Percentiles rank a stretch among this genome's conserved stretches.
Conservation (phyloP, 2,113 vertebrate species). For the Vulpes ferrilata region DNA sequence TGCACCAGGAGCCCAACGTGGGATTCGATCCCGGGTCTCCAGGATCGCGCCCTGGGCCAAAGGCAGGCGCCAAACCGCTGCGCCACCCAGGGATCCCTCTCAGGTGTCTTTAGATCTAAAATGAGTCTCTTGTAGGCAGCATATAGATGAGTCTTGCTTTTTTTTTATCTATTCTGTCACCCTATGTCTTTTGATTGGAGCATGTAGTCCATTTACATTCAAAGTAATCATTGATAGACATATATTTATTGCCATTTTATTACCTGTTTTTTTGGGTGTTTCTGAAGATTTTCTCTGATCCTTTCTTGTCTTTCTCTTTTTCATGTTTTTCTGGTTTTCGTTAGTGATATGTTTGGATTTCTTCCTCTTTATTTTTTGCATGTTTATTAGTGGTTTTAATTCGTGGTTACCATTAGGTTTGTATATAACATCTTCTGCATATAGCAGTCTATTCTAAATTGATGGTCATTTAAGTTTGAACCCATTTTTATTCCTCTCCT, state of each 20-base stretch:
- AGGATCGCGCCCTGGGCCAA: no score
- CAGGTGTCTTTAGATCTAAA: neutral
- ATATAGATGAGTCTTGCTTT: neutral
- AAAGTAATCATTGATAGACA: neutral
- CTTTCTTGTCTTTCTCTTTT: neutral
- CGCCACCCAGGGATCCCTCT: no score
- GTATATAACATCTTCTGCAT: neutral
- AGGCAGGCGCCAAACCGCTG: no score
- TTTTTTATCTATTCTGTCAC: neutral
- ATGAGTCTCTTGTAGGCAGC: neutral
- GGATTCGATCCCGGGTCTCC: no score
- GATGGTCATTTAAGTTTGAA: neutral
- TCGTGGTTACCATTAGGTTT: neutral
- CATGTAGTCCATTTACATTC: neutral
- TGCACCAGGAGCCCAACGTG: no score
- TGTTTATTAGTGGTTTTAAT: neutral
- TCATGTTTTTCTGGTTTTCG: neutral
- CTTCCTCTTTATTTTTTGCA: neutral
- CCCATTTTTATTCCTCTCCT: neutral
- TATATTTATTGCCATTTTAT: neutral
- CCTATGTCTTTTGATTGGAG: neutral
- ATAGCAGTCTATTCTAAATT: neutral
- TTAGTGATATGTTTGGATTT: neutral
- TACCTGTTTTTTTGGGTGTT: neutral
- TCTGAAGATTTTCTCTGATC: neutral